Evolutionary conservation across 2,797 vertebrate species (phyloP).

Genomic region (Ceryle rudis): DNA sequence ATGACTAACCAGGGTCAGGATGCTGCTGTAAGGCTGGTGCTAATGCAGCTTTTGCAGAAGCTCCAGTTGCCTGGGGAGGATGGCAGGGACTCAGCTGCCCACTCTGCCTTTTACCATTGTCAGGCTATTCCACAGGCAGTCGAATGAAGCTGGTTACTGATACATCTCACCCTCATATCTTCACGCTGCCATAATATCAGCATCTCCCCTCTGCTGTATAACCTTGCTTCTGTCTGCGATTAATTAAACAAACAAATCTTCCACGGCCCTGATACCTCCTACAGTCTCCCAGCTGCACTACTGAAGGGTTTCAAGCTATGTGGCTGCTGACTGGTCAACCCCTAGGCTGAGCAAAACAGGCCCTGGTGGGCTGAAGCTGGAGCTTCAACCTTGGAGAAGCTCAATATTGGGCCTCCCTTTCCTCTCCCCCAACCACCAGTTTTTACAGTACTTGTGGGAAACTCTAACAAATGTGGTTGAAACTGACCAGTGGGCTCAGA

Average conservation of each 20-base stretch:
- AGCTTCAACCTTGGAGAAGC: background rate
- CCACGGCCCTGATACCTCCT: background rate
- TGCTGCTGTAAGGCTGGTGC: background rate
- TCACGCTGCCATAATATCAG: accelerated
- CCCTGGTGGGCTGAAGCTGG: background rate
- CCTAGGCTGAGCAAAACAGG: background rate
- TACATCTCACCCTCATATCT: background rate
- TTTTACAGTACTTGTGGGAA: background rate
- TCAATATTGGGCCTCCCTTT: background rate
- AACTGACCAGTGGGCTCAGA: background rate
- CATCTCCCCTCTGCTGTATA: background rate
- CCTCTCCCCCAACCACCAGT: background rate
- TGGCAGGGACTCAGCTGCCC: background rate
- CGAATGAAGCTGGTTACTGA: background rate
- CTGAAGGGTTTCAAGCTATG: background rate
- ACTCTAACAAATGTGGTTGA: background rate
- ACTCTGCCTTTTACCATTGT: background rate
- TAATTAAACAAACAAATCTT: background rate
- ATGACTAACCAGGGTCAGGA: background rate
- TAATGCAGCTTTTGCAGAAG: background rate
- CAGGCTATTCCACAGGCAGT: background rate
- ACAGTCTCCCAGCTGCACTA: background rate
- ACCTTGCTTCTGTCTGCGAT: background rate
- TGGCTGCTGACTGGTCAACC: background rate
- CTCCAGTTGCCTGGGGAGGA: background rate